Base-by-base conservation (phyloP, 1,140 invertebrate genomes). In the Eriocheir sinensis region DNA sequence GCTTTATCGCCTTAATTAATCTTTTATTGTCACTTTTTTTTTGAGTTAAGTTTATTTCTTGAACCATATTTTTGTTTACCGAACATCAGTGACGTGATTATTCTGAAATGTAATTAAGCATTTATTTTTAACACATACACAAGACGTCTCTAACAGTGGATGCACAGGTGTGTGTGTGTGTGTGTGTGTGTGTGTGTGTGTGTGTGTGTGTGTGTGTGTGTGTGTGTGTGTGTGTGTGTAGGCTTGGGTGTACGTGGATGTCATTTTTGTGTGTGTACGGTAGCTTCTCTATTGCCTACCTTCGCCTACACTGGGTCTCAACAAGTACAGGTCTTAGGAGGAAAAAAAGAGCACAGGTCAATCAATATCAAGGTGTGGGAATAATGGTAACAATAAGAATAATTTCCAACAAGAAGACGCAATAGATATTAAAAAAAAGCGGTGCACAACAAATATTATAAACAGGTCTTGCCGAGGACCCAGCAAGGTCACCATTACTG, bases 211-310 rank as follows among this genome's bases (percentile, higher is more conserved):
- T 85, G 38, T 85, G 38, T 85, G 38, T 85, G 38, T 85, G 38
- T 85, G 38, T 85, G 38, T 85, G 38, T 85, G 38, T 85, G 38
- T 85, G 38, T 85, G 38, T 85, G 38, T 85, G 38, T 86, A 8
- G 32, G 32, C 36, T 2, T 86, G 32, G 32, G 32, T 86, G n/a
- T n/a, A n/a, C n/a, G n/a, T n/a, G n/a, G n/a, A n/a, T n/a, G n/a
- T n/a, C n/a, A n/a, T n/a, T n/a, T n/a, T n/a, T n/a, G 32, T 86
- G 32, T 36, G 32, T 86, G 1, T 36, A 8, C 40, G 9, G 34
- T 3, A 40, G 32, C 40, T 3, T 86, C 2, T 60, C 9, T 21
- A 60, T 60, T 9, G 44, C 27, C 2, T 21, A 9, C 9, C 53
- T 27, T 60, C 9, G 53, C 17, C 53, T 60, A 9, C 53, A 60